Conservation (phyloP, 2,797 vertebrate species). For the Coreius guichenoti region DNA sequence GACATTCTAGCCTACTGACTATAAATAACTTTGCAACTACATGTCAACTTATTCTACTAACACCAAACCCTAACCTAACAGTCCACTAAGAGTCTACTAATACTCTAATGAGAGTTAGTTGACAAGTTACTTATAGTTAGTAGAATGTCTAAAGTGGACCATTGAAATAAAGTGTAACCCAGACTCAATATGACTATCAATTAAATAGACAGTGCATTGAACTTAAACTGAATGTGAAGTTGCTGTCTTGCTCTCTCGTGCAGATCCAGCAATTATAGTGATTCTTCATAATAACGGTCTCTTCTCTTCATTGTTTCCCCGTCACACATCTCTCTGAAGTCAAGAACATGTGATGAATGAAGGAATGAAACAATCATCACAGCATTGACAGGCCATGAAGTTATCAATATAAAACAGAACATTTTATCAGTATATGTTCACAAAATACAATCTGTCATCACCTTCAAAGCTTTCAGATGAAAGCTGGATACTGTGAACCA, state of each 20-base stretch:
- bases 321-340: slow-evolving; percentile 36
- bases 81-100: no score
- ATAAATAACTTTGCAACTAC: no score
- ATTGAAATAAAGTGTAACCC: no score
- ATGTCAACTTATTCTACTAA: no score
- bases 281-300: background rate
- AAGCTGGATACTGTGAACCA: background rate
- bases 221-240: background rate
- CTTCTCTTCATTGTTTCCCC: background rate
- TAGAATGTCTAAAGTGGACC: no score
- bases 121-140: no score
- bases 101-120: no score
- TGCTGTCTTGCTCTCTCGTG: background rate
- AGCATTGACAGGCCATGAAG: slow-evolving; percentile 52
- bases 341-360: slow-evolving; percentile 58
- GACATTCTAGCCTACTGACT: no score
- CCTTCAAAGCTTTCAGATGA: background rate
- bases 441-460: slow-evolving; percentile 29
- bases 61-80: no score
- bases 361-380: slow-evolving; percentile 19
- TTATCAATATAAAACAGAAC: slow-evolving; percentile 45
- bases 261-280: background rate
- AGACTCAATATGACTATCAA: background rate
- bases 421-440: slow-evolving; percentile 47
- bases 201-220: background rate